Percentiles rank a stretch among this genome's conserved stretches.
These are phyloP conservation scores for Protobothrops mucrosquamatus DNA, from an alignment of 2,113 vertebrate species.

Conservation along the genomic window DNA sequence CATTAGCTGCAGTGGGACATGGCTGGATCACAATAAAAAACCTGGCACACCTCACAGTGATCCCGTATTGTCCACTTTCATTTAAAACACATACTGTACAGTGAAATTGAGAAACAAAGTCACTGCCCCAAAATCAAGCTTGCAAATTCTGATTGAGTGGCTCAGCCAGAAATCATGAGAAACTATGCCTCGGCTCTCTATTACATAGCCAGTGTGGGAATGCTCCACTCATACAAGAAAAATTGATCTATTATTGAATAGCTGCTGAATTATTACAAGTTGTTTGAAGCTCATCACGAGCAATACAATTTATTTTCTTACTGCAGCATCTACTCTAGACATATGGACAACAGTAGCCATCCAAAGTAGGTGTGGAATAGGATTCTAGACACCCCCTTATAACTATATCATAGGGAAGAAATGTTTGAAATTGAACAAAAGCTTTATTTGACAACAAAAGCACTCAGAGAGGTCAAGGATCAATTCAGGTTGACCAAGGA, in stretches of 20 bases:
- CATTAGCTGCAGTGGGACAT: background rate
- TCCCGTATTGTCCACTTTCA: background rate
- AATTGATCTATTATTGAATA: background rate
- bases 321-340: background rate
- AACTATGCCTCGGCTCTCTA: background rate
- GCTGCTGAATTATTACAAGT: background rate
- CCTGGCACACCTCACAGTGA: background rate
- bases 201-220: background rate
- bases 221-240: background rate
- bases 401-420: background rate
- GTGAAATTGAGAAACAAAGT: background rate
- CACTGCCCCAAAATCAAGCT: background rate
- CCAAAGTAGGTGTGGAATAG: background rate
- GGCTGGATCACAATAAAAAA: background rate
- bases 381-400: background rate
- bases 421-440: background rate
- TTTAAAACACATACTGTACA: background rate
- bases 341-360: background rate
- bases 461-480: background rate
- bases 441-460: background rate
- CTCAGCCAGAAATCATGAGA: background rate
- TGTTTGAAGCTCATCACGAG: background rate
- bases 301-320: background rate
- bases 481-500: background rate
- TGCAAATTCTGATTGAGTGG: background rate